These are phyloP conservation scores for Sternarchorhynchus goeldii DNA, from an alignment of 2,797 vertebrate species.

Conservation along the genomic window DNA sequence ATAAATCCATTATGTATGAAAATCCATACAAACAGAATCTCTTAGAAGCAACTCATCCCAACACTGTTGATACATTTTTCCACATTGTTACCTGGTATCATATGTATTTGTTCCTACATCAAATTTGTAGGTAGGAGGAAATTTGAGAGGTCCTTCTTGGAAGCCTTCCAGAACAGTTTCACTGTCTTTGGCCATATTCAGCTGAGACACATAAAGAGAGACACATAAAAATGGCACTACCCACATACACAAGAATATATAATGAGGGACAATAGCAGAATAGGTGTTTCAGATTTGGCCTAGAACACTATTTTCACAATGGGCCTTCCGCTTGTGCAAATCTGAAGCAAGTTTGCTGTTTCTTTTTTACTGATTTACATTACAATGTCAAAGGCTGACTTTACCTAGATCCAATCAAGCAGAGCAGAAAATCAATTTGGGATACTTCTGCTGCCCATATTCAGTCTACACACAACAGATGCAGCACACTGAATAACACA, in stretches of 20 bases:
- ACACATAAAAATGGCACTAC: constrained; percentile 9
- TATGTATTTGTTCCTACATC: constrained; percentile 95
- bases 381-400: neutral
- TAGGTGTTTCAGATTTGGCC: constrained; percentile 13
- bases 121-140: constrained; percentile 96
- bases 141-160: constrained; percentile 91
- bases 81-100: constrained; percentile 85
- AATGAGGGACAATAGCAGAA: neutral
- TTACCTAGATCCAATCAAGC: neutral
- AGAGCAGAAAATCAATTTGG: neutral
- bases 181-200: constrained; percentile 92
- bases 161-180: constrained; percentile 93
- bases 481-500: too few relatives aligned
- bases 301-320: neutral
- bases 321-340: too few relatives aligned
- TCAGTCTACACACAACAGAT: too few relatives aligned
- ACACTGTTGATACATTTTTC: neutral
- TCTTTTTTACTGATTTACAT: too few relatives aligned
- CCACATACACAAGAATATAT: neutral
- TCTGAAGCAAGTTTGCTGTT: too few relatives aligned
- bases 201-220: constrained; percentile 66
- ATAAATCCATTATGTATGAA: too few relatives aligned
- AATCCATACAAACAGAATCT: neutral
- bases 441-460: too few relatives aligned
- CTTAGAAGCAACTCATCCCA: neutral